Conservation (phyloP, 2,113 vertebrate species). For the Oxyura jamaicensis region DNA sequence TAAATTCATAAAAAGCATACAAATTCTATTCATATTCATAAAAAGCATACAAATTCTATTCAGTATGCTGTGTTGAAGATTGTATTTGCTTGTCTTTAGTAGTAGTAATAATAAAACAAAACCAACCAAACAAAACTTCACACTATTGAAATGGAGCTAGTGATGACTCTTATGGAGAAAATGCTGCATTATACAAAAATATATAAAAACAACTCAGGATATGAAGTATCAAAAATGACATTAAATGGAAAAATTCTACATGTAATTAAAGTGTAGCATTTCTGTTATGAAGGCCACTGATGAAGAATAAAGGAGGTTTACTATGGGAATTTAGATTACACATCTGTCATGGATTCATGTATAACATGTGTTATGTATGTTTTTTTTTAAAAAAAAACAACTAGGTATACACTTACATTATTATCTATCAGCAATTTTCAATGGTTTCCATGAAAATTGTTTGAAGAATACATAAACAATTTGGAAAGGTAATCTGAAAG, state of each 20-base stretch:
- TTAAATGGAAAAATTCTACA: background rate
- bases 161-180: background rate
- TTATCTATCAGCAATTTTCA: background rate
- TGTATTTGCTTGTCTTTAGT: too few species aligned
- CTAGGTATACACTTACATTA: background rate
- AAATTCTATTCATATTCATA: too few species aligned
- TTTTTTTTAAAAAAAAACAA: background rate
- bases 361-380: background rate
- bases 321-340: background rate
- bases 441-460: background rate
- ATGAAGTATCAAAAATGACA: background rate
- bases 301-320: background rate
- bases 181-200: background rate
- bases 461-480: background rate
- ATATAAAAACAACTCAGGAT: background rate
- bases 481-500: background rate
- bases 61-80: background rate
- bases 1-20: too few species aligned
- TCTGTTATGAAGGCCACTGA: background rate
- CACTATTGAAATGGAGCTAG: background rate
- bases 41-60: background rate
- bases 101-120: too few species aligned
- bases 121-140: background rate
- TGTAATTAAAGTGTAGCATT: background rate
- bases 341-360: background rate